Conservation (phyloP, 2,888 invertebrate species). For the Notocelia uddmanniana region DNA sequence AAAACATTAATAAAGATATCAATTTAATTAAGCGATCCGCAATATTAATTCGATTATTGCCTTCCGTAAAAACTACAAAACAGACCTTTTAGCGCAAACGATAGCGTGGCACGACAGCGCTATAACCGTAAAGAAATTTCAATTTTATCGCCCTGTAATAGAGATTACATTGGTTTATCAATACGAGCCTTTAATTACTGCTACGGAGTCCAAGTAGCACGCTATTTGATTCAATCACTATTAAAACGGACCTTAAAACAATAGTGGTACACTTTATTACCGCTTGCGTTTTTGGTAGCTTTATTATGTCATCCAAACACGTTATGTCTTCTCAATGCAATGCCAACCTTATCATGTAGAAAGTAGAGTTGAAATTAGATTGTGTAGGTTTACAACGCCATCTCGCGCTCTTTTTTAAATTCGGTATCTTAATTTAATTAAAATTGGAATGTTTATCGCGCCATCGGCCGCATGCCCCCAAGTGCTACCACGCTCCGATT, state of each 20-base stretch:
- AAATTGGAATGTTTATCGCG: conserved; percentile 74
- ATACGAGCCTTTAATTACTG: conserved; percentile 73
- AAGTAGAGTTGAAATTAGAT: conserved; percentile 49
- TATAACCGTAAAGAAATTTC: conserved; percentile 77
- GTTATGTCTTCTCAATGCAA: conserved; percentile 42
- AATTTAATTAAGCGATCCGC: conserved; percentile 83
- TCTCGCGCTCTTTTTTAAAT: conserved; percentile 20
- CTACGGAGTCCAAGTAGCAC: conserved; percentile 66
- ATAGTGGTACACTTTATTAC: conserved; percentile 50
- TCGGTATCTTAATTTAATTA: conserved; percentile 83
- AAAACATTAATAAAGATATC: conserved; percentile 65
- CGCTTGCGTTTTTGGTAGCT: conserved; percentile 20
- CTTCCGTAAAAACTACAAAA: conserved; percentile 79
- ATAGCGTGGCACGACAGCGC: conserved; percentile 67
- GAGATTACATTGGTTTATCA: conserved; percentile 81
- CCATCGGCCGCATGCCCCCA: conserved; percentile 69
- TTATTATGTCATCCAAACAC: conserved; percentile 52
- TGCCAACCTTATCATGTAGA: conserved; percentile 46
- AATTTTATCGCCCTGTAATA: conserved; percentile 77
- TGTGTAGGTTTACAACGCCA: conserved; percentile 17
- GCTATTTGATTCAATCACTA: conserved; percentile 57
- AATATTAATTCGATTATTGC: conserved; percentile 83
- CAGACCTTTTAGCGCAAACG: conserved; percentile 74
- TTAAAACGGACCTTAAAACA: conserved; percentile 59
- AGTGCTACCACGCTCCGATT: conserved; percentile 78